phyloP scores from a whole-genome alignment of 2,797 vertebrate genomes.

The Sebastes glaucus region DNA sequence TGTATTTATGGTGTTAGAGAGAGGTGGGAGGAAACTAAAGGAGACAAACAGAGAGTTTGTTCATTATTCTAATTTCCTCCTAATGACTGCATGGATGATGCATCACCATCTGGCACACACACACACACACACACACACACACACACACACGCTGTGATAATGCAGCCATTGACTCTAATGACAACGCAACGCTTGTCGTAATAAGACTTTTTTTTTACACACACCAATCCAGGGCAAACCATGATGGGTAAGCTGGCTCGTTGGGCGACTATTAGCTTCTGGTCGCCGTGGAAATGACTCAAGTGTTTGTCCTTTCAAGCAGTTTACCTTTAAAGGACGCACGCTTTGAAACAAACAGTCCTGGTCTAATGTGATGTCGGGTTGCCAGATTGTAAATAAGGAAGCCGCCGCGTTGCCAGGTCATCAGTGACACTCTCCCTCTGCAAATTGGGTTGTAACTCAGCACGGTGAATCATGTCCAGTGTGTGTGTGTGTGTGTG shows the following conservation, averaged over 20 bases:
- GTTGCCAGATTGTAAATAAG: conserved; percentile 73
- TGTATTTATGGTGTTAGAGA: conserved; percentile 4
- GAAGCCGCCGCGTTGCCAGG: conserved; percentile 56
- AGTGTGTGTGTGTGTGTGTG: conserved; percentile 15
- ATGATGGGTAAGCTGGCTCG: conserved; percentile 57
- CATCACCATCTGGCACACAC: conserved; percentile 66
- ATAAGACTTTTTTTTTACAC: conserved; percentile 37
- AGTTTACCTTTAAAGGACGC: conserved; percentile 19
- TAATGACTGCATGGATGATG: conserved; percentile 60
- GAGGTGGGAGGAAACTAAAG: conserved; percentile 22
- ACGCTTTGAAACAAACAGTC: not conserved
- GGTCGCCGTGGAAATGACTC: conserved; percentile 33
- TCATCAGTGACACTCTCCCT: conserved; percentile 65
- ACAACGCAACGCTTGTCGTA: conserved; percentile 60
- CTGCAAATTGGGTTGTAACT: conserved; percentile 69
- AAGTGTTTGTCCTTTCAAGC: conserved; percentile 40
- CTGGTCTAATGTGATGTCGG: conserved; percentile 15
- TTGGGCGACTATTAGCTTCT: conserved; percentile 33
- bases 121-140: conserved; percentile 21
- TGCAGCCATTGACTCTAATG: conserved; percentile 60
- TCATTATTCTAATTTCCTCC: conserved; percentile 66
- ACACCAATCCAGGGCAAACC: conserved; percentile 45
- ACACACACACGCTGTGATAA: conserved; percentile 42
- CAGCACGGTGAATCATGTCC: conserved; percentile 57
- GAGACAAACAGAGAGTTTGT: conserved; percentile 50